Evolutionary conservation across 2,797 vertebrate genomes (phyloP), one percentile per base, ranked within the genome.

Genomic region (Gadopsis bispinosus): DNA sequence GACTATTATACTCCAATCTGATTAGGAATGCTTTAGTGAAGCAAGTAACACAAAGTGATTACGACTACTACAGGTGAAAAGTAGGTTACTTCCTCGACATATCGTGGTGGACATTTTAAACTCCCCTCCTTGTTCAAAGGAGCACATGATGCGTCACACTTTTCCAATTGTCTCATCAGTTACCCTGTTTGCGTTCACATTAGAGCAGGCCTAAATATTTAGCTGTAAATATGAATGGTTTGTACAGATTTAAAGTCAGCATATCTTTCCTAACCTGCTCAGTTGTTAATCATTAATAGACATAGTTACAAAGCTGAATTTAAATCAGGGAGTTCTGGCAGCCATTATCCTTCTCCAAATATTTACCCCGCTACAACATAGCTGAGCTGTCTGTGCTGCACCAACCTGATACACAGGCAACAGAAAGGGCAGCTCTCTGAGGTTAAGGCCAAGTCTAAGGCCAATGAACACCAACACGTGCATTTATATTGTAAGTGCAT

Each of bases 331-430:
- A 90, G 83, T 88, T 87, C 74, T 87, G 78, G 85, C 81, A 65
- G 77, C 69, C 78, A 84, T 86, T 89, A 91, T 87, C 85, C 73
- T 59, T 93, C 77, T 89, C 80, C 87, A 94, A 94, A 94, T 94
- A 92, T 94, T 94, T 93, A 93, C 91, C 56, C 80, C 5, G 61
- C 88, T 86, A 88, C 71, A 71, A 91, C 87, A 91, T 92, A 87
- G 83, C 88, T 88, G 78, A 87, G 87, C 87, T 80, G 87, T 86
- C 91, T 87, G 69, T 75, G 69, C 85, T 77, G 84, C 73, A 84
- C 87, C 73, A 64, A 85, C 80, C 73, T 85, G 87, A 92, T 86
- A 87, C 71, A 78, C 81, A 80, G 65, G 81, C 88, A 80, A 62
- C 80, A 77, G 64, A 80, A 67, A 63, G 22, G 47, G 56, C 81